Percentiles rank a stretch among this genome's conserved stretches.
Evolutionary conservation across 2,797 vertebrate genomes (phyloP).

Genomic region (Gallirallus australis): DNA sequence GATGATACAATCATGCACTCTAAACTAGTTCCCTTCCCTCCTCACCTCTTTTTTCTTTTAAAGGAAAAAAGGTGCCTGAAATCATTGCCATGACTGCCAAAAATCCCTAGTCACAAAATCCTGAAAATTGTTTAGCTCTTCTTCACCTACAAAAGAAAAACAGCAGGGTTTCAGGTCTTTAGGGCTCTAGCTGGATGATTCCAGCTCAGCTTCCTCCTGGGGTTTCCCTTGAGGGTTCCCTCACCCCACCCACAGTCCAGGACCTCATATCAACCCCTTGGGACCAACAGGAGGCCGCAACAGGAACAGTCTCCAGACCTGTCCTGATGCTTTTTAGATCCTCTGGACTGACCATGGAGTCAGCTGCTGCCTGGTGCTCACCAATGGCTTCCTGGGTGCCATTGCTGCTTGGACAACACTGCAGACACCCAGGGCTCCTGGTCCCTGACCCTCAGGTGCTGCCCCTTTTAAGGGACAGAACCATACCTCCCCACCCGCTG

Average conservation of each 20-base stretch:
- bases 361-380: neutral
- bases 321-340: neutral
- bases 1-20: neutral
- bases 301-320: neutral
- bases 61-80: neutral
- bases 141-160: neutral
- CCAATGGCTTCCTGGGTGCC: neutral
- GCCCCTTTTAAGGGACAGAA: too few relatives aligned
- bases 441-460: neutral
- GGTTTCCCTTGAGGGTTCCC: neutral
- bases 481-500: too few relatives aligned
- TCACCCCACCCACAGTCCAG: rapidly evolving
- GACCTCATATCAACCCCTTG: rapidly evolving
- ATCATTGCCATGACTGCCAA: neutral
- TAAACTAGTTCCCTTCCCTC: neutral
- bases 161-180: neutral
- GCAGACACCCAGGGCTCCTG: neutral
- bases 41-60: neutral
- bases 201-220: rapidly evolving
- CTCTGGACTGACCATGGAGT: neutral
- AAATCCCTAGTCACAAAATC: neutral
- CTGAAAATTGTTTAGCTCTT: neutral
- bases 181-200: neutral
- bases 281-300: rapidly evolving
- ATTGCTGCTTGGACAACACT: rapidly evolving